These are phyloP conservation scores for Leptatherina wallacei DNA, from an alignment of 2,797 vertebrate species.

Conservation along the genomic window DNA sequence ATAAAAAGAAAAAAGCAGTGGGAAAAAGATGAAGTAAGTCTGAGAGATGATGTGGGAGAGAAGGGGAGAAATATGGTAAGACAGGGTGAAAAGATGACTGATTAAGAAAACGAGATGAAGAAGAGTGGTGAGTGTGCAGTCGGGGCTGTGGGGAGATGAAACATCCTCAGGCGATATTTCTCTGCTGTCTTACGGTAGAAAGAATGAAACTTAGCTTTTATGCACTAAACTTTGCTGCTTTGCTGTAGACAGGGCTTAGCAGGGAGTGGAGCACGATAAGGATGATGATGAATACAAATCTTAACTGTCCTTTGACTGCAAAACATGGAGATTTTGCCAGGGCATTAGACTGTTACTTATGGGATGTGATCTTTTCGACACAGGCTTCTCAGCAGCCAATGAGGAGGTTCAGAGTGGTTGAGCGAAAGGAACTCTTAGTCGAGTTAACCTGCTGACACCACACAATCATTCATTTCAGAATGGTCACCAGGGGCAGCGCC, in stretches of 20 bases:
- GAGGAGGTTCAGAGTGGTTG: background rate
- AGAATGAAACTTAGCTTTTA: slow-evolving; percentile 74
- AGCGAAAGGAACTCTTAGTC: slow-evolving; percentile 36
- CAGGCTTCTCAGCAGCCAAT: slow-evolving; percentile 36
- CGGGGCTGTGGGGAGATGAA: slow-evolving; percentile 73
- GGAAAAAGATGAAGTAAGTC: slow-evolving; percentile 42
- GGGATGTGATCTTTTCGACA: slow-evolving; percentile 50
- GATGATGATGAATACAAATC: slow-evolving; percentile 76
- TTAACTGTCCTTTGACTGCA: slow-evolving; percentile 56
- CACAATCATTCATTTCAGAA: slow-evolving; percentile 20
- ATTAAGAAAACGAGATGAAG: slow-evolving; percentile 71
- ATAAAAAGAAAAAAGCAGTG: slow-evolving; percentile 11
- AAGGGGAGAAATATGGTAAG: slow-evolving; percentile 40
- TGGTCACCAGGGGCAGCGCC: background rate
- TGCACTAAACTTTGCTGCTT: slow-evolving; percentile 72
- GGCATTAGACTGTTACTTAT: slow-evolving; percentile 46
- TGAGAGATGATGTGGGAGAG: slow-evolving; percentile 37
- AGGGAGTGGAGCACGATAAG: slow-evolving; percentile 37
- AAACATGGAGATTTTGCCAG: slow-evolving; percentile 40
- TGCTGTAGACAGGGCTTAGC: slow-evolving; percentile 60
- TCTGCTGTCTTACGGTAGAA: slow-evolving; percentile 67
- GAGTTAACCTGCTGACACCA: slow-evolving; percentile 47
- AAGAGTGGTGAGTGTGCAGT: slow-evolving; percentile 50
- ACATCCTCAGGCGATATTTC: slow-evolving; percentile 78
- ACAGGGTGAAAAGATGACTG: slow-evolving; percentile 60